phyloP scores from a whole-genome alignment of 2,113 vertebrate species.

The Lates calcarifer region DNA sequence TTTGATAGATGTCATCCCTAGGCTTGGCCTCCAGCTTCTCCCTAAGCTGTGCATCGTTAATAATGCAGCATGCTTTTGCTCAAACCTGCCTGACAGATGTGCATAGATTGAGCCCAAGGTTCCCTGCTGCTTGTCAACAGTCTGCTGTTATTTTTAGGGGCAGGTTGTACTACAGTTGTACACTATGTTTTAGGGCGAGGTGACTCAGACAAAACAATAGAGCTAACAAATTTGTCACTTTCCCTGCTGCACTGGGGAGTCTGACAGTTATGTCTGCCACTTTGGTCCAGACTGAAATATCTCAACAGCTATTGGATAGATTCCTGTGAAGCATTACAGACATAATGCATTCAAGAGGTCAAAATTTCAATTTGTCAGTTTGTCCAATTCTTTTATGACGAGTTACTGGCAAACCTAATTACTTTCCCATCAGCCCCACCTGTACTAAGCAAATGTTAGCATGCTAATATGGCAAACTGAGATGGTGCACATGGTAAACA shows the following conservation, averaged over 20 bases:
- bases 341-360: neutral
- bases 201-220: constrained; percentile 59
- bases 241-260: neutral
- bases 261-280: neutral
- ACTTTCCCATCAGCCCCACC: neutral
- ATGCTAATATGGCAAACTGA: neutral
- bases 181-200: constrained; percentile 43
- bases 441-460: neutral
- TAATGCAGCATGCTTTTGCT: constrained; percentile 76
- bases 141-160: constrained; percentile 63
- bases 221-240: constrained; percentile 50
- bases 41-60: constrained; percentile 68
- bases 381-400: neutral
- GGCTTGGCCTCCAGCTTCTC: constrained; percentile 76
- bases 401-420: neutral
- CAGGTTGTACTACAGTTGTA: constrained; percentile 47
- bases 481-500: neutral
- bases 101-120: constrained; percentile 70
- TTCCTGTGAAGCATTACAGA: neutral
- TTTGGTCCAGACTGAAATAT: neutral
- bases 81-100: constrained; percentile 80
- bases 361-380: neutral
- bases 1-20: constrained; percentile 70
- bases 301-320: too few relatives aligned
- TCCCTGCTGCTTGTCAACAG: constrained; percentile 66